Evolutionary conservation across 2,888 invertebrate genomes (phyloP).

Genomic region (Macropis europaea): DNA sequence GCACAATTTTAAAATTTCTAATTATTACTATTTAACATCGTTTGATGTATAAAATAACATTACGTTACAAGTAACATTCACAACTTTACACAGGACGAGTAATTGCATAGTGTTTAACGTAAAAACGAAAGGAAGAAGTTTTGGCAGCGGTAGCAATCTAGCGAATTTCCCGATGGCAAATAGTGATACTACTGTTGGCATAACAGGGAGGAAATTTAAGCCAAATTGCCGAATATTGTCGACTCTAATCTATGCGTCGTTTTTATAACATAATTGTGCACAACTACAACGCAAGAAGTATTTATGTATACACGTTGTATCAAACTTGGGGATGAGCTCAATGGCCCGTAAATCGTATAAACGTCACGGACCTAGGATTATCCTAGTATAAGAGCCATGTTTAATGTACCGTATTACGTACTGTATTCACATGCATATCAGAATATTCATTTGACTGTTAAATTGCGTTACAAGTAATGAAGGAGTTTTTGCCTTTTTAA

Average conservation of each 20-base stretch:
- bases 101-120: background rate
- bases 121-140: background rate
- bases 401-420: no score
- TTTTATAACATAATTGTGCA: constrained; percentile 22
- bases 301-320: constrained; percentile 3
- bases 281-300: constrained; percentile 12
- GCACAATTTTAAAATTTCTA: no score
- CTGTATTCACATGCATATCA: no score
- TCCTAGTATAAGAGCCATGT: no score
- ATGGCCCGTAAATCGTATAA: constrained; percentile 34
- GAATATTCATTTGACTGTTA: no score
- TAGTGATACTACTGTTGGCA: constrained; percentile 1
- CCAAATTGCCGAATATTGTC: constrained; percentile 23
- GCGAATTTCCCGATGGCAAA: constrained; percentile 10
- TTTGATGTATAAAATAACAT: no score
- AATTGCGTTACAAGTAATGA: no score
- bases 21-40: no score
- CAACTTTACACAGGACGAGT: background rate
- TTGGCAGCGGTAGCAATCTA: constrained; percentile 20
- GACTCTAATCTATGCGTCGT: constrained; percentile 20
- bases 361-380: no score
- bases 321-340: constrained; percentile 29
- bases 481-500: no score
- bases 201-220: constrained; percentile 29
- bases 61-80: no score